Evolutionary conservation across 2,113 vertebrate species (phyloP).

Genomic region (Cheilinus undulatus): DNA sequence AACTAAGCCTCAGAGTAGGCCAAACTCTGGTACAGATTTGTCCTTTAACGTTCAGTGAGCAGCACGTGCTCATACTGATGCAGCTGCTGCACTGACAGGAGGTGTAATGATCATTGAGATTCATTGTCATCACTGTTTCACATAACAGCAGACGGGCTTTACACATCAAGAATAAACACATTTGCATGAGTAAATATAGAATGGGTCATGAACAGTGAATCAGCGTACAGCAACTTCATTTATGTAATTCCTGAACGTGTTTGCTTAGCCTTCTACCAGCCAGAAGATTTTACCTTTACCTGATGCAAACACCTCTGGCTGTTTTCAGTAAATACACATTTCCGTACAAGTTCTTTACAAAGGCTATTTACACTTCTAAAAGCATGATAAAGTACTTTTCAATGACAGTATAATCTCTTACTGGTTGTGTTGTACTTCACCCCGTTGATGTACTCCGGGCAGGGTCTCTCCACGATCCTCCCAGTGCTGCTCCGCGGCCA

Average conservation of each 20-base stretch:
- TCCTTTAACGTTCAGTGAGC: not conserved
- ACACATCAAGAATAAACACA: not conserved
- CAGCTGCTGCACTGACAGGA: constrained; percentile 36
- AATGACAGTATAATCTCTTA: constrained; percentile 80
- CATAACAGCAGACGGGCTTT: constrained; percentile 6
- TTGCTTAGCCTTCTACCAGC: not conserved
- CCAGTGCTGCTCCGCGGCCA: constrained; percentile 92
- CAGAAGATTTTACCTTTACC: not conserved
- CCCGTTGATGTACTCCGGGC: constrained; percentile 96
- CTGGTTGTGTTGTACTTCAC: constrained; percentile 97
- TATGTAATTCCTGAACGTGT: not conserved
- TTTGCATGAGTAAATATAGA: not conserved
- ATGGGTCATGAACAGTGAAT: no score
- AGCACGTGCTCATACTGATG: not conserved
- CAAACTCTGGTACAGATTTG: not conserved
- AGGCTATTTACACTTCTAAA: not conserved
- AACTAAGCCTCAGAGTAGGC: not conserved
- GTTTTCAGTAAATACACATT: not conserved
- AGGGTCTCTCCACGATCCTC: constrained; percentile 92
- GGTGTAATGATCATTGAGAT: constrained; percentile 36
- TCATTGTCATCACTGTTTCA: constrained; percentile 14
- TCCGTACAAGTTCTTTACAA: not conserved
- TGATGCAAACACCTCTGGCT: not conserved
- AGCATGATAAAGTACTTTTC: constrained; percentile 30
- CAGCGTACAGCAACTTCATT: not conserved